A percentile compares a stretch with the other conserved stretches of the same genome.
Evolutionary conservation across 2,888 invertebrate genomes (phyloP).

Genomic region (Catocala nupta): DNA sequence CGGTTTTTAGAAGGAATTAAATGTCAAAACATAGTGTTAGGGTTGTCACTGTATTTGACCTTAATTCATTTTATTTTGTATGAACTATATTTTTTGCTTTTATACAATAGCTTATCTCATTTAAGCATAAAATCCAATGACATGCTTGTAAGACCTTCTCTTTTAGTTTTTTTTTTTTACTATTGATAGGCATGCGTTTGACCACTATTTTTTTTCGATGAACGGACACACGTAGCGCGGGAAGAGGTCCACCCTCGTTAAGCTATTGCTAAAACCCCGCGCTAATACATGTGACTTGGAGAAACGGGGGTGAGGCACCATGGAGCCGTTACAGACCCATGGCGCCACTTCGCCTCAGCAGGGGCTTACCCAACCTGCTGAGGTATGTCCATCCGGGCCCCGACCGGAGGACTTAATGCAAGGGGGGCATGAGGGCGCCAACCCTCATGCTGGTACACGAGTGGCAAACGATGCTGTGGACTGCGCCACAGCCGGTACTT

Average conservation of each 20-base stretch:
- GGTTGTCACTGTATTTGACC: no score
- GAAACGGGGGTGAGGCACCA: conserved; percentile 1
- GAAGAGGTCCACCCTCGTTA: conserved; percentile 4
- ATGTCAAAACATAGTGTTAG: no score
- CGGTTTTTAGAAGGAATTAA: neutral
- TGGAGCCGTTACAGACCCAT: no score
- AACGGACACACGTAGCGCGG: no score
- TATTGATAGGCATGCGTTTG: no score
- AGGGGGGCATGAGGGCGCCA: conserved; percentile 45
- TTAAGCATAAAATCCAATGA: no score
- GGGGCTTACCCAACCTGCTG: neutral
- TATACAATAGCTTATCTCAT: no score
- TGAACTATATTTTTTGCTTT: no score
- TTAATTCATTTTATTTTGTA: no score
- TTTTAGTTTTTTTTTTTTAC: no score
- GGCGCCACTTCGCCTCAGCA: neutral
- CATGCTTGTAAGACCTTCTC: no score
- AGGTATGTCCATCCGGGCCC: conserved; percentile 36
- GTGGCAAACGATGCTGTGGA: conserved; percentile 18
- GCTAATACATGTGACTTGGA: conserved; percentile 3
- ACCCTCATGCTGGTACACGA: conserved; percentile 26
- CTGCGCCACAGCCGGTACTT: conserved; percentile 19
- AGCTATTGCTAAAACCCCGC: conserved; percentile 2
- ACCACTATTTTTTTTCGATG: no score
- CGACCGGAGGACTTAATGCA: conserved; percentile 44